These are phyloP conservation scores for Solenodon paradoxus DNA, from an alignment of 2,113 vertebrate species.

Conservation along the genomic window DNA sequence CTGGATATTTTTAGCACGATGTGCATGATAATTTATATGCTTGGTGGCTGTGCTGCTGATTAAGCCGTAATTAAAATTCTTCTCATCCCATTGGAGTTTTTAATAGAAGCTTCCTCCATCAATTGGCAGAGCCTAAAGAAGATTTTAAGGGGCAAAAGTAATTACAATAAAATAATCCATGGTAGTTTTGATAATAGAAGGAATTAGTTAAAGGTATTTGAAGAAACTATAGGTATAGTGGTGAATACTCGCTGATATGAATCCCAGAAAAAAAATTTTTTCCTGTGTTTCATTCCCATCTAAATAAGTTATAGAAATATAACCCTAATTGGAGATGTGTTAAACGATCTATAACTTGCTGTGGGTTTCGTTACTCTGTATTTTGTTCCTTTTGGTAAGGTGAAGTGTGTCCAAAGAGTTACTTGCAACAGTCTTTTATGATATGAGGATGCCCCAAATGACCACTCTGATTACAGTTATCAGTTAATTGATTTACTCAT, in stretches of 20 bases:
- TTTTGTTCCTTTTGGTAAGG: conserved; percentile 74
- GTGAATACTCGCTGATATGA: conserved; percentile 85
- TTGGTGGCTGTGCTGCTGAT: conserved; percentile 99
- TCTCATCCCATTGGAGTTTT: conserved; percentile 93
- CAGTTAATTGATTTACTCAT: conserved; percentile 79
- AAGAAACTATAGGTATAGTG: conserved; percentile 89
- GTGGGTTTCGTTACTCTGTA: conserved; percentile 70
- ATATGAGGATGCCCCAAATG: conserved; percentile 70
- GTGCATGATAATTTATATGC: conserved; percentile 99
- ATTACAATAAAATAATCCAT: conserved; percentile 86
- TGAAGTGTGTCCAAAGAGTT: conserved; percentile 81
- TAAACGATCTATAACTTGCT: conserved; percentile 73
- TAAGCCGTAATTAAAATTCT: conserved; percentile 97
- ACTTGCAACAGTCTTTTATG: conserved; percentile 69
- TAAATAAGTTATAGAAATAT: conserved; percentile 71
- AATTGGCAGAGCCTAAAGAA: conserved; percentile 89
- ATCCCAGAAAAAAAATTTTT: conserved; percentile 81
- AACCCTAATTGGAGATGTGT: conserved; percentile 68
- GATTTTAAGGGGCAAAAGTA: conserved; percentile 86
- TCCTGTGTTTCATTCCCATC: conserved; percentile 80
- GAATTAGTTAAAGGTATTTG: conserved; percentile 91
- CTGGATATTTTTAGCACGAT: conserved; percentile 99
- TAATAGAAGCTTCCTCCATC: conserved; percentile 89
- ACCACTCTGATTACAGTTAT: conserved; percentile 72
- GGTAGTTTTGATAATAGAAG: conserved; percentile 88